Conservation (phyloP, 2,113 vertebrate genomes). For the Semicossyphus pulcher region DNA sequence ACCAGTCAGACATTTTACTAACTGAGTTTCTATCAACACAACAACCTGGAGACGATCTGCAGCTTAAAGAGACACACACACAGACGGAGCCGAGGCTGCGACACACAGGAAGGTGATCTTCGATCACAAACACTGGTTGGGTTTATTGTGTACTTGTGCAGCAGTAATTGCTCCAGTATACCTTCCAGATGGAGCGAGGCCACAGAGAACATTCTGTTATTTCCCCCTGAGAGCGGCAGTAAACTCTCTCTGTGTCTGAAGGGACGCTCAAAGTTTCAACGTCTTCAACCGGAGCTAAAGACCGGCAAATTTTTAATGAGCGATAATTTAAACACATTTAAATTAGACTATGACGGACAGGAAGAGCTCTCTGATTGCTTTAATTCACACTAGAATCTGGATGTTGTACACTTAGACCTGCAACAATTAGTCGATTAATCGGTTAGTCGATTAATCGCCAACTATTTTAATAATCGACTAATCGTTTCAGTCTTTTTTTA, state of each 20-base stretch:
- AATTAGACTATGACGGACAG: no score
- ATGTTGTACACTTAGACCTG: no score
- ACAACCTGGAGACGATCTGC: neutral
- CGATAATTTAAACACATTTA: neutral
- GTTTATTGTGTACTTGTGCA: conserved; percentile 1
- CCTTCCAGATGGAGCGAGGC: conserved; percentile 19
- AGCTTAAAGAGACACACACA: neutral
- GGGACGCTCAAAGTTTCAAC: neutral
- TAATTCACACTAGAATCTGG: no score
- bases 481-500: no score
- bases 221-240: conserved; percentile 6
- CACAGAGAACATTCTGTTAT: conserved; percentile 1
- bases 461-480: no score
- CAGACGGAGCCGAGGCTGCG: neutral
- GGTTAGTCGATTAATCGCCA: no score
- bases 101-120: conserved; percentile 4
- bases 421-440: no score
- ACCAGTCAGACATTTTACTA: no score
- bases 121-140: conserved; percentile 18
- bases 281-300: neutral
- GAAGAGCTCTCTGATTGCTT: no score
- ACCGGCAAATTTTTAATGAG: neutral
- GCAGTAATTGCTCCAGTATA: conserved; percentile 14
- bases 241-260: neutral
- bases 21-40: neutral